Percentiles rank a stretch among this genome's conserved stretches.
phyloP scores from a whole-genome alignment of 92 coral and sea anemone species.

The Hydrozoanthus gracilis region DNA sequence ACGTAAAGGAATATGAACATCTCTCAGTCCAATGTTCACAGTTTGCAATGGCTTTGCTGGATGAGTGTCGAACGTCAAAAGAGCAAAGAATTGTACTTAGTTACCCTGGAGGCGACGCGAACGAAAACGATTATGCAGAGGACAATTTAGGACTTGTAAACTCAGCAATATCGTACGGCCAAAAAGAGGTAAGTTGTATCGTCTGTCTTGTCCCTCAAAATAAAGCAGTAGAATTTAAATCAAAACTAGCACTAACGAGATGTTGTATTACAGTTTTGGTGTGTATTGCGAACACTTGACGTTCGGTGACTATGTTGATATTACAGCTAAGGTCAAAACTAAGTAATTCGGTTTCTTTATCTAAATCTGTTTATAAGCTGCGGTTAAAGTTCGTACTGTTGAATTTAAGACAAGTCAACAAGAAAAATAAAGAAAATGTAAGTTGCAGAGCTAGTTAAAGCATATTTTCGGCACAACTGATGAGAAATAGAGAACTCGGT shows the following conservation, averaged over 20 bases:
- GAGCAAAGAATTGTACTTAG: conserved; percentile 85
- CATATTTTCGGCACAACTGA: no score
- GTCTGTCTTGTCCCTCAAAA: not conserved
- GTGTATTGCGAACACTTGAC: not conserved
- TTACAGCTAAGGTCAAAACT: not conserved
- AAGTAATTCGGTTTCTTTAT: not conserved
- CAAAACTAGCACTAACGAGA: not conserved
- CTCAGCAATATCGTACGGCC: conserved; percentile 87
- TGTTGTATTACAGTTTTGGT: not conserved
- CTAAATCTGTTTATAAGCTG: not conserved
- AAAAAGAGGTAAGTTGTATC: conserved; percentile 87
- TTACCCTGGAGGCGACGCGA: conserved; percentile 83
- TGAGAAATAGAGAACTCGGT: no score
- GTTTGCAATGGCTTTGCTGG: conserved; percentile 84
- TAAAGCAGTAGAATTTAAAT: not conserved
- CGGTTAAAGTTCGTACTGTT: not conserved
- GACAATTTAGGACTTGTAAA: conserved; percentile 83
- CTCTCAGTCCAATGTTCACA: conserved; percentile 81
- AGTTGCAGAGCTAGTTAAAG: no score
- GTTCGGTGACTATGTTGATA: not conserved
- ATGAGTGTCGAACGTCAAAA: conserved; percentile 89
- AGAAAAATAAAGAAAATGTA: no score
- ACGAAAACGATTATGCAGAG: conserved; percentile 68
- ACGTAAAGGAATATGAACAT: conserved; percentile 86
- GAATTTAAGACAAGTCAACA: not conserved